These are phyloP conservation scores for Drosophila kepulauana DNA, from an alignment of 1,140 invertebrate species.

Conservation along the genomic window DNA sequence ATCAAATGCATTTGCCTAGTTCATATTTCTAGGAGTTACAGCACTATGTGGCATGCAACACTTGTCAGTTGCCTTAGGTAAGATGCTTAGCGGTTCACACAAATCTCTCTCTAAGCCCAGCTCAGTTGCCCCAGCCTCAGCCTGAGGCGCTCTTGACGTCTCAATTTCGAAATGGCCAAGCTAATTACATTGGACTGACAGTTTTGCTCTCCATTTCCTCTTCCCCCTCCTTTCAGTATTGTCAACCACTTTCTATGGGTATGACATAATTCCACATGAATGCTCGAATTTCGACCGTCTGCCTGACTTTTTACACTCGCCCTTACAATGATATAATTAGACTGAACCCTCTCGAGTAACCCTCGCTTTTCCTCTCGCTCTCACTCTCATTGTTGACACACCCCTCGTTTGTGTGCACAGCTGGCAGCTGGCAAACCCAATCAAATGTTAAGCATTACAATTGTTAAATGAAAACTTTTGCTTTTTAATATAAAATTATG, in stretches of 20 bases:
- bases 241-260: slow-evolving; percentile 25
- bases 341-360: slow-evolving; percentile 52
- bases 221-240: slow-evolving; percentile 9
- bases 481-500: slow-evolving; percentile 77
- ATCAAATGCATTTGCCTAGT: slow-evolving; percentile 2
- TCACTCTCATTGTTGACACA: slow-evolving; percentile 48
- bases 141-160: slow-evolving; percentile 52
- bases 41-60: slow-evolving; percentile 1
- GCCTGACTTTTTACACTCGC: slow-evolving; percentile 65
- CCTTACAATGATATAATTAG: slow-evolving; percentile 67
- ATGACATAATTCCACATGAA: slow-evolving; percentile 63
- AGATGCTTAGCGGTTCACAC: slow-evolving; percentile 39
- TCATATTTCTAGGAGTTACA: neutral
- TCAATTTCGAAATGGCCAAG: slow-evolving; percentile 77
- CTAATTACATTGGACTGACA: slow-evolving; percentile 69
- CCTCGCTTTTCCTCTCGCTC: slow-evolving; percentile 40
- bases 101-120: slow-evolving; percentile 63
- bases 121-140: neutral
- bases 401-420: slow-evolving; percentile 76
- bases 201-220: slow-evolving; percentile 11
- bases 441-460: slow-evolving; percentile 66
- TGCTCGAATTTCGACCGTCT: slow-evolving; percentile 55
- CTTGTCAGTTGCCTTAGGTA: slow-evolving; percentile 25
- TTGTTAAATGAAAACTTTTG: slow-evolving; percentile 74
- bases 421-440: slow-evolving; percentile 60